phyloP scores from a whole-genome alignment of 2,797 vertebrate genomes.

The Melopsittacus undulatus region DNA sequence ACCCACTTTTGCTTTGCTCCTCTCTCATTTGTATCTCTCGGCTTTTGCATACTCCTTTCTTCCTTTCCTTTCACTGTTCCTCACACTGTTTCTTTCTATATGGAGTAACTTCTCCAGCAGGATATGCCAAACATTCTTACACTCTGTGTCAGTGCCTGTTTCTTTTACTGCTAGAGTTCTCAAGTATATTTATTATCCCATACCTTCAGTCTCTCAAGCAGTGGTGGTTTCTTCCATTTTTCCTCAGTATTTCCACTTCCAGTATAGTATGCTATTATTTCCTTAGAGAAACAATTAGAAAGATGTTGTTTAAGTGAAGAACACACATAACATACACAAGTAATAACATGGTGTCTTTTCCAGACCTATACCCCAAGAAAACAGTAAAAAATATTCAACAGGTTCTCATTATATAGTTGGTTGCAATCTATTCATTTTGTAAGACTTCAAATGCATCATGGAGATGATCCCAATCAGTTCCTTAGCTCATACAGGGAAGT shows the following conservation, averaged over 20 bases:
- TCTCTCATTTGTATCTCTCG: not conserved
- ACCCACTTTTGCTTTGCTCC: not conserved
- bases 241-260: constrained; percentile 76
- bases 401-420: not conserved
- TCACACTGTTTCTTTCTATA: not conserved
- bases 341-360: not conserved
- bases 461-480: not conserved
- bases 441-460: not conserved
- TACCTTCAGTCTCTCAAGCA: constrained; percentile 90
- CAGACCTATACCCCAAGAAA: not conserved
- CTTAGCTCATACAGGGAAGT: not conserved
- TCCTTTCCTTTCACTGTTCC: not conserved
- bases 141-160: not conserved
- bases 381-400: not conserved
- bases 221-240: constrained; percentile 85
- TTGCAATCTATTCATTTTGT: not conserved
- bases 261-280: constrained; percentile 84
- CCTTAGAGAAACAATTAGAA: constrained; percentile 75
- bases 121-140: not conserved
- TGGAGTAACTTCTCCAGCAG: not conserved
- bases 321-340: not conserved
- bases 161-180: not conserved
- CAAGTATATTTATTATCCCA: not conserved
- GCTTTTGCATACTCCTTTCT: not conserved
- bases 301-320: not conserved